Evolutionary conservation across 2,113 vertebrate species (phyloP), one percentile per base, ranked within the genome.

Genomic region (Alligator mississippiensis): DNA sequence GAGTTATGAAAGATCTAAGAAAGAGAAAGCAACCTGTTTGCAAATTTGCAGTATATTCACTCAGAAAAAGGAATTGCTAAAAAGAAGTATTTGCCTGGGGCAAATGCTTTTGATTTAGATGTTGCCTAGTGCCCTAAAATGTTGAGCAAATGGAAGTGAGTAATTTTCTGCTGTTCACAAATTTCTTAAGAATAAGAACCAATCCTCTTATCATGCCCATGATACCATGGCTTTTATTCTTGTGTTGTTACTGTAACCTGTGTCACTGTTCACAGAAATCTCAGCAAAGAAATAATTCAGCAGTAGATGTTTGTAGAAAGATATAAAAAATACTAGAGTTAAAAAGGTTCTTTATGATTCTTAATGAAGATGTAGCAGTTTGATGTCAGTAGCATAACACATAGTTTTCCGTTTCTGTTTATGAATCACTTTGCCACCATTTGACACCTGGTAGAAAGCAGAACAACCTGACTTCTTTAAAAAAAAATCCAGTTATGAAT

Each of bases 401-500:
- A 22, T 11, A 38, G 61, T 70, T 93, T 88, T 64, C 15, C 54
- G 64, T 93, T 89, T 80, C 47, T 84, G 87, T 92, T 88, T 74
- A 30, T 38, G 34, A 38, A 34, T 90, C 34, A 8, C 59, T 59
- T 1, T 22, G n/a, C 27, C 55, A 22, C 11, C 18, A 34, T 86
- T 87, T 90, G 89, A 89, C 87, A 88, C 84, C 60, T 85, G 77
- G 83, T 84, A 80, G 80, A 80, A 86, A 94, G 28, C 80, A 90
- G 82, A 94, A 34, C 30, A 28, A 28, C 30, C 90, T 92, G 34
- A 9, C 79, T 91, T 90, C 89, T 84, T 87, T 72, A 90, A 82
- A 91, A 81, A 90, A 66, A 74, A 81, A 89, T 62, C 38, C 54
- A 55, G 74, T 81, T 94, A 81, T 90, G 63, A 90, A 80, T 72